Base-by-base conservation (phyloP, 2,113 vertebrate species). In the Uria lomvia region DNA sequence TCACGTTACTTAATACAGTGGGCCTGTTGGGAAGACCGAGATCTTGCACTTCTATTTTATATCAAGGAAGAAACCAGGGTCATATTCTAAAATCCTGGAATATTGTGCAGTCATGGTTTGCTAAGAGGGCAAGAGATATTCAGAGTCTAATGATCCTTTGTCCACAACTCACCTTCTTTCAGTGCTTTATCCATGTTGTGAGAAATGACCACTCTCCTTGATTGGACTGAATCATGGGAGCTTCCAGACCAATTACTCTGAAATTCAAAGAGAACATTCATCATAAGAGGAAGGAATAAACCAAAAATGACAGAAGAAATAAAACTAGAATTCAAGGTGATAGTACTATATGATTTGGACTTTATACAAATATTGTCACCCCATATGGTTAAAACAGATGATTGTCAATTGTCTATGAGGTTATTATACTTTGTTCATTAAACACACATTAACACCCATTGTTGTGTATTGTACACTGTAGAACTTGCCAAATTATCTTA, bases 151-250 rank as follows among this genome's bases (percentile, higher is more conserved):
- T 8, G 12, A 13, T 52, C 22, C 17, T 78, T 24, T 49, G 27
- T 29, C 29, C 32, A 77, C 68, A 55, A 62, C 98, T 98, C 98
- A 99, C 99, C 99, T 99, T 99, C 99, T 96, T 99, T 99, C 67
- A 99, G 97, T 75, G 99, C 98, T 98, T 99, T 99, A 96, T 99
- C 99, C 98, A 99, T 99, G 86, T 98, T 99, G 97, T 99, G 99
- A n/a, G 99, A 99, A 97, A 99, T 98, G 80, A 99, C 98, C 94
- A 99, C 98, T 94, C 99, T 99, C 97, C 99, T 98, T 86, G 97
- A 98, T 18, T 98, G 99, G 86, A 95, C 84, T 6, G 98, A 96
- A 86, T 99, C 99, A 88, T 98, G 98, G 55, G 93, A 94, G 60
- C 97, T 98, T 93, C 98, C 98, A 92, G 80, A 92, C 80, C 98